These are phyloP conservation scores for Chelonia mydas DNA, from an alignment of 2,797 vertebrate genomes.

Conservation along the genomic window DNA sequence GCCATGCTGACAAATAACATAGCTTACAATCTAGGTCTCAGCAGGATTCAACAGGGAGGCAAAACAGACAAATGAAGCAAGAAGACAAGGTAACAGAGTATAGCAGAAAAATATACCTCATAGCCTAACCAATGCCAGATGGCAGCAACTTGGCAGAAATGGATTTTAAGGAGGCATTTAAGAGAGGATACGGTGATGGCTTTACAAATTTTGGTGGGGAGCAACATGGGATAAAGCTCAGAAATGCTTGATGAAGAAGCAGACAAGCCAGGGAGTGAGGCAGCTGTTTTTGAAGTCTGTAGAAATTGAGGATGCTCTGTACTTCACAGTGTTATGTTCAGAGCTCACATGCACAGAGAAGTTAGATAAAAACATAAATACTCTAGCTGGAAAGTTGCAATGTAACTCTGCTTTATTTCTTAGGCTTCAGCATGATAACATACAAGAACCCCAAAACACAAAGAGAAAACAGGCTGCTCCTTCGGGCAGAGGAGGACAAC, in stretches of 20 bases:
- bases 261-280: fast-evolving
- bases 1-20: not conserved
- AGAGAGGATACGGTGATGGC: not conserved
- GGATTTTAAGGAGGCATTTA: not conserved
- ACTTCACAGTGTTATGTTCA: fast-evolving
- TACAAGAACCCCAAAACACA: not conserved
- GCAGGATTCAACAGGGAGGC: conserved; percentile 32
- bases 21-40: fast-evolving
- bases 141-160: not conserved
- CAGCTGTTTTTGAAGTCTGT: not conserved
- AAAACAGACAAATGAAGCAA: conserved; percentile 13
- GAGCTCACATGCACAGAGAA: not conserved
- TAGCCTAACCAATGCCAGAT: not conserved
- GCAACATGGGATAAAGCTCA: not conserved
- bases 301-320: not conserved
- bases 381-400: not conserved
- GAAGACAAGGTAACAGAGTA: not conserved
- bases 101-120: not conserved
- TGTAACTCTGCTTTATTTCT: not conserved
- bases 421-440: not conserved
- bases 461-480: not conserved
- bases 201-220: not conserved
- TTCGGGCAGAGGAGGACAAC: not conserved
- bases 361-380: not conserved
- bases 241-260: not conserved